Base-by-base conservation (phyloP, 2,888 invertebrate genomes). In the Hypena proboscidalis region DNA sequence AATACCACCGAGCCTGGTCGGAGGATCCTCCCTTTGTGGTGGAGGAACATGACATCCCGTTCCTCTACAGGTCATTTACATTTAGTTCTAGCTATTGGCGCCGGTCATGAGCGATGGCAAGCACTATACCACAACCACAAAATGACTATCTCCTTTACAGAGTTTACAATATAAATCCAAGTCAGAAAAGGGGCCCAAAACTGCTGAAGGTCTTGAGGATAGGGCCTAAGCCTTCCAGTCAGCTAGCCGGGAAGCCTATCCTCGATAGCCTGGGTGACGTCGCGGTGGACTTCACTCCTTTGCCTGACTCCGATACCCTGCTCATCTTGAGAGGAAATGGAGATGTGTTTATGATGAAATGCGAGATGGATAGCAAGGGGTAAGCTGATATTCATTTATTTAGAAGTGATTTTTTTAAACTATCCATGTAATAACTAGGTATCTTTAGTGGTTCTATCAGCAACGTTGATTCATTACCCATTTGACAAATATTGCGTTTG, bases 301-400 rank as follows among this genome's bases (percentile, higher is more conserved):
- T 77, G 1, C 85, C 83, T 0, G 79, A 80, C 29, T 58, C 74
- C 0, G 82, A 85, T 3, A 61, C 71, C 5, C 92, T 97, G 37
- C 93, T 96, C 37, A 92, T 98, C 38, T 88, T 98, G 35, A 93
- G 95, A 37, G 97, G 97, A 0, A 97, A 97, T 74, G 98, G 97
- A 1, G 95, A 96, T 58, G 94, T 98, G 3, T 95, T 94, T 60
- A 92, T 93, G 79, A 75, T 90, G 79, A 54, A 70, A 3, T 83
- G 83, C 27, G 78, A 81, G 1, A 49, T 90, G 49, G 83, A 84
- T 0, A 66, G 61, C 2, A 83, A 80, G 15, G 77, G 73, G 90
- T 88, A 30, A 55, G 63, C 35, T 13, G 7, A 5, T 11, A 22
- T 2, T 22, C 7, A n/a, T n/a, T n/a, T n/a, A n/a, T n/a, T n/a